Base-by-base conservation (phyloP, 2,888 invertebrate genomes). In the Nudaria mundana region DNA sequence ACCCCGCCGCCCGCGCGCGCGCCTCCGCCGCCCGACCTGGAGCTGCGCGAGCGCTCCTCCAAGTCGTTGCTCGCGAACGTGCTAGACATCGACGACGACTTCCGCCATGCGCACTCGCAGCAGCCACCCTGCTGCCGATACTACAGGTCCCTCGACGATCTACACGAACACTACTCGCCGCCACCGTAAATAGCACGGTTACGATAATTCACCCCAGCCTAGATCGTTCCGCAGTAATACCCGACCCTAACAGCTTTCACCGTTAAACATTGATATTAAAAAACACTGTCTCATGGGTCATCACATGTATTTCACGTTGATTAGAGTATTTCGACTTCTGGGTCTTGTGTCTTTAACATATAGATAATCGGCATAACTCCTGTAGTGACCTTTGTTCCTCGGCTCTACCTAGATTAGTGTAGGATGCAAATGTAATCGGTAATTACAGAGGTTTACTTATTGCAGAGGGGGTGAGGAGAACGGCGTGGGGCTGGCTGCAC, bases 31-130 rank as follows among this genome's bases (percentile, higher is more conserved):
- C 92, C 94, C 40, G 96, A 97, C 85, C 91, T 96, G 76, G 96
- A 96, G 89, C 91, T 97, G 73, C 95, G 95, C 80, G 96, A 96
- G 82, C 93, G 92, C 73, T 97, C 97, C 64, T 97, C 97, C 72
- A 97, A 97, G 90, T 97, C 97, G 77, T 92, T 98, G 70, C 91
- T 98, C 76, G 98, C 98, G 69, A 98, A 98, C 89, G 97, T 98
- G 72, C 92, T 98, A 73, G 98, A 98, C 90, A 96, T 98, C 87
- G 98, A 98, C 84, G 98, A 98, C 87, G 98, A 98, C 91, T 96
- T 97, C 89, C 92, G 95, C 68, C 94, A 94, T 85, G 92, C 92
- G 77, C 94, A 94, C 73, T 90, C 93, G 81, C 92, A 93, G 82
- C 91, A 93, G 84, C 91, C 91, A 61, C 89, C 91, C 63, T 93